Evolutionary conservation across 2,113 vertebrate species (phyloP), one percentile per base, ranked within the genome.

Genomic region (Cephalopholis sonnerati): DNA sequence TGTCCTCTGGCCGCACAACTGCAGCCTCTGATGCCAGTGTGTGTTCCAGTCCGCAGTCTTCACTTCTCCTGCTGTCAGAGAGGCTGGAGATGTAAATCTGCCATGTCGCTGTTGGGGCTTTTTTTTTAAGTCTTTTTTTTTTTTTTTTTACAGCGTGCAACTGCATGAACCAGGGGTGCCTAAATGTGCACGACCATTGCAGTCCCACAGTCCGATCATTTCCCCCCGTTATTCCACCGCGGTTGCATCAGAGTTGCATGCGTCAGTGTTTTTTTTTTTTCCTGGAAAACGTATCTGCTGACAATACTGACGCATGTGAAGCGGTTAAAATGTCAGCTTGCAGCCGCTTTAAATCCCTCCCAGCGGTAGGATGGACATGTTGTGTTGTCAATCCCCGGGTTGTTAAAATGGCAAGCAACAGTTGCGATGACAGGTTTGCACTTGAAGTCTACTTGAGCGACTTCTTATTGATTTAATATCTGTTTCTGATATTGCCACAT

Each of bases 171-270:
- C 77, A 36, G 18, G 13, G 25, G 22, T 54, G 44, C 53, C 41
- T 66, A 50, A 62, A 77, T n/a, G 65, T 77, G 71, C 39, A 64
- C 83, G 55, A 58, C 66, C 73, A 73, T 25, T 80, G 82, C 67
- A 63, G 73, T 46, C 71, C 36, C 18, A 69, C 17, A 41, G 48
- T 84, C 69, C 66, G 51, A 59, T 70, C 5, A 6, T 77, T 75
- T 20, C 44, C 57, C 50, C 24, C 53, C 18, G 58, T 76, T 68
- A 79, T 86, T 62, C 83, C 82, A 51, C 86, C 76, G 61, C 32
- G 46, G 71, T 86, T 89, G 86, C 89, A 91, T 84, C 80, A 89
- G 75, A 86, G 87, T 92, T 89, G 77, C 83, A 79, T 87, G 86
- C 85, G 72, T 89, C 88, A 88, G 58, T 75, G 64, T 75, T 58